A percentile compares a stretch with the other conserved stretches of the same genome.
Evolutionary conservation across 2,113 vertebrate genomes (phyloP).

Genomic region (Trogon melanurus): DNA sequence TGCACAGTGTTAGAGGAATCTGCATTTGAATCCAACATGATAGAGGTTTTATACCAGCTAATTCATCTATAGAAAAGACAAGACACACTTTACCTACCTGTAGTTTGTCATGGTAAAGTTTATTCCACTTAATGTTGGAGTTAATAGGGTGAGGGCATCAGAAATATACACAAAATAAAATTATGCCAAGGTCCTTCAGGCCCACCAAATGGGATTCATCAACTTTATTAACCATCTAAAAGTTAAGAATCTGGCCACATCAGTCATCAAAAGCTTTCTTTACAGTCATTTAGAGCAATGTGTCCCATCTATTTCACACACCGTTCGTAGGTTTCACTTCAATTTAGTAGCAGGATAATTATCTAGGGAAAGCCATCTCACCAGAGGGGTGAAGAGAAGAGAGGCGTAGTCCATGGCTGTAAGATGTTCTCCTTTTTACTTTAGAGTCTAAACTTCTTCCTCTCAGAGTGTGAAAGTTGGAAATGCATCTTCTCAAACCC

Average conservation of each 20-base stretch:
- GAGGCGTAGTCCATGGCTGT: background rate
- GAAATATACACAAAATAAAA: background rate
- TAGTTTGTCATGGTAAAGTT: background rate
- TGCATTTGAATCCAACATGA: background rate
- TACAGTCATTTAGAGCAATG: background rate
- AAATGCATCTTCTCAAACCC: background rate
- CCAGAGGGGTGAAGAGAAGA: background rate
- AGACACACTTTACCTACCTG: background rate
- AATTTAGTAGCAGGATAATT: background rate
- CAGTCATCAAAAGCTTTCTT: background rate
- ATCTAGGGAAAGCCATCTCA: background rate
- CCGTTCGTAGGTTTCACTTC: background rate
- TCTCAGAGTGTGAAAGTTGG: background rate
- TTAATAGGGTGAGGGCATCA: background rate
- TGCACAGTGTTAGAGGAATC: background rate
- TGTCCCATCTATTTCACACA: background rate
- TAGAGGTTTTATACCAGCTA: background rate
- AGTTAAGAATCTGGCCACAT: background rate
- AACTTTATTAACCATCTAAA: background rate
- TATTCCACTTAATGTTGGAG: background rate
- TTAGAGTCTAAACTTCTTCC: background rate
- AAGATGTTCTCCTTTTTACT: background rate
- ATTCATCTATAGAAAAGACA: background rate
- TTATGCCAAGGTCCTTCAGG: background rate
- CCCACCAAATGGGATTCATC: background rate